Base-by-base conservation (phyloP, 1,140 invertebrate species). In the Procambarus clarkii region DNA sequence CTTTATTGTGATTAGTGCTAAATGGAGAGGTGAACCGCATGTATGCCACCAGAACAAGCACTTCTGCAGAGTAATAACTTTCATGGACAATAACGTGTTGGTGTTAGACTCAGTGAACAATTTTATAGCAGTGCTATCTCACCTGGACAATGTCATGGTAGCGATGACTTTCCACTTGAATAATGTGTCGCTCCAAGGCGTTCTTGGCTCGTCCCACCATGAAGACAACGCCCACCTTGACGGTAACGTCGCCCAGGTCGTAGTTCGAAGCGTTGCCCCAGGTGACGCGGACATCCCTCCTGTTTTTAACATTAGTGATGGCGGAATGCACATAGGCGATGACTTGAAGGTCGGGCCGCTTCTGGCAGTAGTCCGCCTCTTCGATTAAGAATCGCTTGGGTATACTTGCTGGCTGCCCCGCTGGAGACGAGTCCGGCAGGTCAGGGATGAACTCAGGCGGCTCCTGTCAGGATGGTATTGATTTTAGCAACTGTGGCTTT, bases 81-180 rank as follows among this genome's bases (percentile, higher is more conserved):
- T n/a, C n/a, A n/a, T n/a, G n/a, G n/a, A n/a, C n/a, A n/a, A n/a
- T n/a, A n/a, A n/a, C n/a, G n/a, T n/a, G n/a, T n/a, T n/a, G n/a
- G n/a, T n/a, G n/a, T n/a, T n/a, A n/a, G n/a, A n/a, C n/a, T n/a
- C n/a, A n/a, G n/a, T n/a, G n/a, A n/a, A n/a, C n/a, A n/a, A n/a
- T n/a, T n/a, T n/a, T n/a, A n/a, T n/a, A n/a, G n/a, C n/a, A n/a
- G n/a, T n/a, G n/a, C n/a, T 24, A 60, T 13, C 64, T n/a, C 58
- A 86, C 91, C 86, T 92, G 91, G 3, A 92, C 91, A 44, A 92
- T 92, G 58, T 92, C 91, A 34, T 88, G 85, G 58, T 88, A 92
- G 0, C 45, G 46, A 15, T 46, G 15, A 50, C 81, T 88, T 50
- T 88, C 91, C 11, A 24, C n/a, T 48, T 44, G 7, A 15, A 92